Conservation (phyloP, 2,888 invertebrate genomes). For the Machimus rusticus region DNA sequence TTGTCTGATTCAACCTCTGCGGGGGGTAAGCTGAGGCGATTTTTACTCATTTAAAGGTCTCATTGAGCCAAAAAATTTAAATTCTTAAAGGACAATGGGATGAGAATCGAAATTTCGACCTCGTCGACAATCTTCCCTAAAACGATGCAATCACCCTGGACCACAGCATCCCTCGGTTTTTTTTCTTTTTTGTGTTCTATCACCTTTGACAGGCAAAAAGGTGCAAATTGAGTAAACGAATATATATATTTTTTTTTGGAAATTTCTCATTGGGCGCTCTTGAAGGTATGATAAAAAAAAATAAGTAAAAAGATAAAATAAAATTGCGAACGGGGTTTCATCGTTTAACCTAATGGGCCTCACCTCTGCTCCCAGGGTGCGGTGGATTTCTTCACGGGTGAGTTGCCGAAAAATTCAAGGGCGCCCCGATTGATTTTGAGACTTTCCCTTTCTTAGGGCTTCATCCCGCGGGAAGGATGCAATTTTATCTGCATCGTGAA, state of each 20-base stretch:
- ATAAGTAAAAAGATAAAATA: neutral
- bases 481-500: no score
- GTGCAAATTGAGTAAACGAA: constrained; percentile 32
- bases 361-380: constrained; percentile 46
- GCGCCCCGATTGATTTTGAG: neutral
- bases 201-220: neutral
- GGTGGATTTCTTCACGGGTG: constrained; percentile 35
- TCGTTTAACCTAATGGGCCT: constrained; percentile 50
- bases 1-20: neutral
- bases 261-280: neutral
- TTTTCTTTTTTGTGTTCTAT: no score
- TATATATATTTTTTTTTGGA: neutral
- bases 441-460: neutral
- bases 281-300: no score
- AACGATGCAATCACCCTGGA: no score
- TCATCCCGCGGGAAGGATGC: no score
- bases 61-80: neutral
- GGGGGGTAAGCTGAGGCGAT: neutral
- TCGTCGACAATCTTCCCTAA: no score
- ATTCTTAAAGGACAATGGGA: neutral
- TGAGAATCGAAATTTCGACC: neutral
- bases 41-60: neutral
- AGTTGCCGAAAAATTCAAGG: constrained; percentile 1
- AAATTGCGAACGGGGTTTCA: neutral
- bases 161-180: no score